phyloP scores from a whole-genome alignment of 1,140 invertebrate genomes.

The Dinoponera quadriceps region DNA sequence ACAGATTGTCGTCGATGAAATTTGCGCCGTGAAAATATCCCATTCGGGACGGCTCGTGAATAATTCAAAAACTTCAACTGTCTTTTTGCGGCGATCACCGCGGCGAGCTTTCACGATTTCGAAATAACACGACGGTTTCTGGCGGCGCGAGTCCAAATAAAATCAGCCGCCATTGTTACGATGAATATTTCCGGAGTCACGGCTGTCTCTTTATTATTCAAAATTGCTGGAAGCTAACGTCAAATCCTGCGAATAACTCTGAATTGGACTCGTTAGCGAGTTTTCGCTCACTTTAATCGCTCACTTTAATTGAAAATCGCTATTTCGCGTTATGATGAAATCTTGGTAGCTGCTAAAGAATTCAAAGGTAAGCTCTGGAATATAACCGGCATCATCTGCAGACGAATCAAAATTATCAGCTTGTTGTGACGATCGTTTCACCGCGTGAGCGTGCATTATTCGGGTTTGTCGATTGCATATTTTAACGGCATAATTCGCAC shows the following conservation, averaged over 20 bases:
- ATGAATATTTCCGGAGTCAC: constrained; percentile 1
- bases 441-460: background rate
- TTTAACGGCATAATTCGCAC: background rate
- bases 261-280: background rate
- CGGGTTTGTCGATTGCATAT: constrained; percentile 4
- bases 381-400: background rate
- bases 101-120: constrained; percentile 18
- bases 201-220: background rate
- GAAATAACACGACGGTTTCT: background rate
- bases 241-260: constrained; percentile 5
- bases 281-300: constrained; percentile 7
- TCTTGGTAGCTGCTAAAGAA: background rate
- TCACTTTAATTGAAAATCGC: no score
- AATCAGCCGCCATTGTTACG: background rate
- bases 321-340: background rate
- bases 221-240: constrained; percentile 9
- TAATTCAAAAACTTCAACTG: constrained; percentile 36
- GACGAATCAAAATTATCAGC: background rate
- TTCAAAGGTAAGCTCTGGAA: background rate
- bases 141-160: background rate
- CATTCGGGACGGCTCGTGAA: constrained; percentile 27
- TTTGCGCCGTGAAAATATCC: constrained; percentile 12
- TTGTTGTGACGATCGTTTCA: background rate
- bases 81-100: constrained; percentile 18
- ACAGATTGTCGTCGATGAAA: constrained; percentile 46